A percentile compares a stretch with the other conserved stretches of the same genome.
Conservation (phyloP, 2,797 vertebrate genomes). For the Onychomys torridus region DNA sequence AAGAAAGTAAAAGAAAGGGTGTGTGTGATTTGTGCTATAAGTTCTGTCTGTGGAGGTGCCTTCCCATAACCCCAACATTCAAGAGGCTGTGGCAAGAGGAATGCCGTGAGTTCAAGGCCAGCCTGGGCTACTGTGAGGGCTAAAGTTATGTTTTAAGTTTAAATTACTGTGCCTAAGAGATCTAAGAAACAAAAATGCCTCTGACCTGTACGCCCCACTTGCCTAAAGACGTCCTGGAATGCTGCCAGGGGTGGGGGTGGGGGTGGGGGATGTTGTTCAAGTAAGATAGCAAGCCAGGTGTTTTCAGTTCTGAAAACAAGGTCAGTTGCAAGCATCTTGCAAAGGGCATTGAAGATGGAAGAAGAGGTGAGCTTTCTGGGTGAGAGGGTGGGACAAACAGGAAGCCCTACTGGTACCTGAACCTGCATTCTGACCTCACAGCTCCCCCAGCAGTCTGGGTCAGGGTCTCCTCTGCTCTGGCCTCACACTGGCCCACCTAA, state of each 20-base stretch:
- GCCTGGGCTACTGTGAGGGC: neutral
- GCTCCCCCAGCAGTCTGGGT: neutral
- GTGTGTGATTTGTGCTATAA: neutral
- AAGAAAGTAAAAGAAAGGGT: neutral
- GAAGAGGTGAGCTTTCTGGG: neutral
- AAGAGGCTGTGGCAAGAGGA: neutral
- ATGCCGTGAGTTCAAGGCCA: neutral
- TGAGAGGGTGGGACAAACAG: neutral
- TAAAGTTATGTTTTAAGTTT: neutral
- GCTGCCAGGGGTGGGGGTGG: neutral
- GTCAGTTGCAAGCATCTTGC: neutral
- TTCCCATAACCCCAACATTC: neutral
- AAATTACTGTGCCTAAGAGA: neutral
- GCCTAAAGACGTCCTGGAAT: neutral
- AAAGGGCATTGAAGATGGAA: neutral
- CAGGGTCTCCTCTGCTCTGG: neutral
- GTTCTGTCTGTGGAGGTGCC: neutral
- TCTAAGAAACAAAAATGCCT: neutral
- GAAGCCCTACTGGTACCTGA: neutral
- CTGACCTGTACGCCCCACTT: neutral
- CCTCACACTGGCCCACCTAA: neutral
- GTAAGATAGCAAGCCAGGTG: neutral
- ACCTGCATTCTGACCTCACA: neutral
- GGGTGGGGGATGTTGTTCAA: neutral
- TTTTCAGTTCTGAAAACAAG: neutral